Evolutionary conservation across 2,888 invertebrate species (phyloP).

Genomic region (Orthosia incerta): DNA sequence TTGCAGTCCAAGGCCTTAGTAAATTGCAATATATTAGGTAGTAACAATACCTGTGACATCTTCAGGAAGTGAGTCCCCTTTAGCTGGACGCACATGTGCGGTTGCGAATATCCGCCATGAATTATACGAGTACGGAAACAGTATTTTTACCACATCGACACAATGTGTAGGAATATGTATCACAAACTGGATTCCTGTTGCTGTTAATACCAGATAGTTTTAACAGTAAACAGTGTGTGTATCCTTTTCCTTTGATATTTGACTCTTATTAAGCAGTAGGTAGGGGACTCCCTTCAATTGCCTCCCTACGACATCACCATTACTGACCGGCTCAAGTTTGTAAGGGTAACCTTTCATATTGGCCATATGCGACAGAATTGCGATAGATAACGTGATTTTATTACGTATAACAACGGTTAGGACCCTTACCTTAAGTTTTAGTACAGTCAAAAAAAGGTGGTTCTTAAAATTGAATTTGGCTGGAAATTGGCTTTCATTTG

Average conservation of each 20-base stretch:
- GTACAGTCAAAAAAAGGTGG: no score
- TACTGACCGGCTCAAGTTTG: conserved; percentile 2
- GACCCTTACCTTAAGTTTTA: background rate
- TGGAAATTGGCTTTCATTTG: background rate
- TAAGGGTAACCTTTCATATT: background rate
- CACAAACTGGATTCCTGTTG: background rate
- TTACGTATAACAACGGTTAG: background rate
- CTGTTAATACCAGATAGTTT: background rate
- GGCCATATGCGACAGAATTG: background rate
- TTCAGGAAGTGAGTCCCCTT: background rate
- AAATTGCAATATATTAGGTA: background rate
- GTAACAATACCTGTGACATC: background rate
- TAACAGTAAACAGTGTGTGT: background rate
- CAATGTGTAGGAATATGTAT: background rate
- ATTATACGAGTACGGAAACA: background rate
- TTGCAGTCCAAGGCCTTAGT: no score
- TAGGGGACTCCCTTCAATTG: conserved; percentile 1
- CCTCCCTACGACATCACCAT: conserved; percentile 26
- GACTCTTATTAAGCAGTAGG: conserved; percentile 25
- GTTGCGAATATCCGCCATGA: conserved; percentile 4
- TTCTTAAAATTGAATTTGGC: background rate
- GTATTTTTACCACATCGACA: conserved; percentile 1
- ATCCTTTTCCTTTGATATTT: conserved; percentile 31
- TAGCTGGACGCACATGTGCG: background rate
- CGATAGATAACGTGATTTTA: conserved; percentile 12